Evolutionary conservation across 2,888 invertebrate species (phyloP), one percentile per base, ranked within the genome.

Genomic region (Ormyrus rosae): DNA sequence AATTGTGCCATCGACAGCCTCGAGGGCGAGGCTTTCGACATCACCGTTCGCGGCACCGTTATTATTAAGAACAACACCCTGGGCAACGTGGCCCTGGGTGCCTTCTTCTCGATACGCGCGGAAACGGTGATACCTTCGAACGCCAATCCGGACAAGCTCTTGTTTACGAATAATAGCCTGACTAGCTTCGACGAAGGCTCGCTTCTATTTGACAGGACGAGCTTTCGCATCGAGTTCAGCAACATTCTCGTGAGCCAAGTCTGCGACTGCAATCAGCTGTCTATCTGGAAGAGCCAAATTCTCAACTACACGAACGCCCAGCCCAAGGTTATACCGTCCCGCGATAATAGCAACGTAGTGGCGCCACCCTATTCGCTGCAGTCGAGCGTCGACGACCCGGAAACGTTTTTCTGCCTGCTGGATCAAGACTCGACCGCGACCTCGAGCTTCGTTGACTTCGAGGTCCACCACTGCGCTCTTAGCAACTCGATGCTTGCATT

Each of bases 11-110:
- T 95, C 82, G 92, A 92, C 13, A 92, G 91, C 56, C 87, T 95
- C 81, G 94, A 94, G 85, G 93, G 94, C 7, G 94, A 95, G 84
- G 93, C 93, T 3, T 95, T 95, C 86, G 93, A 93, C 85, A 91
- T 95, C 56, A 91, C 89, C 11, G 92, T 93, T 0, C 91, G 92
- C 77, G 95, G 95, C 4, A 92, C 93, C 11, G 93, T 95, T 48
- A 91, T 93, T 9, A 93, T 96, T 85, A 93, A 93, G 86, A 94
- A 95, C 90, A 95, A 95, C 88, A 92, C 91, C 10, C 93, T 96
- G 78, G 91, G 89, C 2, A 91, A 91, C 64, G 87, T 95, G 0
- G 91, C 92, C 64, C 92, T 93, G 75, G 94, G 94, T 4, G 94
- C 95, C 8, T 94, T 96, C 84, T 89, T 92, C 6, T 94, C 93